phyloP scores from a whole-genome alignment of 2,113 vertebrate species.

The Ardeotis arabs region DNA sequence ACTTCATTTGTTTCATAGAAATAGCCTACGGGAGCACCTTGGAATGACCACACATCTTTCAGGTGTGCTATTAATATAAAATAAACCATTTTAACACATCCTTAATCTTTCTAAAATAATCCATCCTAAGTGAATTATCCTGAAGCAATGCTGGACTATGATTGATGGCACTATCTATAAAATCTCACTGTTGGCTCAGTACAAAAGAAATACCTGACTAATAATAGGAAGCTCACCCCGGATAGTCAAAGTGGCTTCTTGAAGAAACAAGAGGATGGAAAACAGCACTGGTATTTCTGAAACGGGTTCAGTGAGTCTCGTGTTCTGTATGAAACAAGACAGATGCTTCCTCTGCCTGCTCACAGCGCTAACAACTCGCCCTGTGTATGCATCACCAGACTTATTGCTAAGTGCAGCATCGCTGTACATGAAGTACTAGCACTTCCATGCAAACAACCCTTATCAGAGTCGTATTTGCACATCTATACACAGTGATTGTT shows the following conservation, averaged over 20 bases:
- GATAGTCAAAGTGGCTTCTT: neutral
- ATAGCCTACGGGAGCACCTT: neutral
- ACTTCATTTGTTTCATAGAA: neutral
- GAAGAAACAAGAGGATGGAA: neutral
- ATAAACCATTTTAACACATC: slow-evolving; percentile 52
- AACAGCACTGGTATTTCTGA: neutral
- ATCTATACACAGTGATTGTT: neutral
- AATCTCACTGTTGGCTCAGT: neutral
- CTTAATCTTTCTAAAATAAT: slow-evolving; percentile 63
- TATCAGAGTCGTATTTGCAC: slow-evolving; percentile 49
- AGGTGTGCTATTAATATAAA: slow-evolving; percentile 47
- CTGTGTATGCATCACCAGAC: neutral
- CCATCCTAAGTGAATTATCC: slow-evolving; percentile 54
- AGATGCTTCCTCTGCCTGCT: neutral
- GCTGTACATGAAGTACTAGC: neutral
- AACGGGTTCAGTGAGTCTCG: neutral
- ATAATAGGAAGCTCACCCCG: neutral
- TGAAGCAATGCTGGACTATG: slow-evolving; percentile 8
- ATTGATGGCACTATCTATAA: neutral
- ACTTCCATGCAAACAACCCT: slow-evolving; percentile 17
- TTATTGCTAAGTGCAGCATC: neutral
- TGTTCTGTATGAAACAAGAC: neutral
- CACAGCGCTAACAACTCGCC: accelerated
- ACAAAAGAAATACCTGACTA: slow-evolving; percentile 9
- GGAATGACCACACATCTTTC: slow-evolving; percentile 29